These are phyloP conservation scores for Aptenodytes forsteri DNA, from an alignment of 2,113 vertebrate genomes.

Conservation along the genomic window DNA sequence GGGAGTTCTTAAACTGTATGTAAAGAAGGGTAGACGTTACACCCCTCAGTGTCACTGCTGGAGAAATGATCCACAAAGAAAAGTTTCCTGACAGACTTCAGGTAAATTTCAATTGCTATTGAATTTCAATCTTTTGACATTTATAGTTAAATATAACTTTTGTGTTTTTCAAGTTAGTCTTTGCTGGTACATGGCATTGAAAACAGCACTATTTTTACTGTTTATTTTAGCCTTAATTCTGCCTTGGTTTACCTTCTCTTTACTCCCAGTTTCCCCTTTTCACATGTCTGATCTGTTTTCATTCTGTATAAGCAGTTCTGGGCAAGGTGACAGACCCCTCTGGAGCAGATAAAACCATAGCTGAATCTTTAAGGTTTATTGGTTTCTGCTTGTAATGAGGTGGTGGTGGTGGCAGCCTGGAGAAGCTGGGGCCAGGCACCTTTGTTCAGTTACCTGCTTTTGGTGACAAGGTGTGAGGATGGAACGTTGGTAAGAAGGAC, in stretches of 20 bases:
- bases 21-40: not conserved
- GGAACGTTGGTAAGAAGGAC: not conserved
- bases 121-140: not conserved
- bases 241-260: not conserved
- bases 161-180: not conserved
- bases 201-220: not conserved
- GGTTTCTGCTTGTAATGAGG: not conserved
- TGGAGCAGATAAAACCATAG: not conserved
- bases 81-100: not conserved
- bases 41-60: not conserved
- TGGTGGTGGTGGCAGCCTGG: not conserved
- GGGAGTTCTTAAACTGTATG: accelerated
- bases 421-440: not conserved
- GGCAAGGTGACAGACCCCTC: not conserved
- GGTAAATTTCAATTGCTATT: not conserved
- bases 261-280: not conserved
- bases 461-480: not conserved
- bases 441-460: not conserved
- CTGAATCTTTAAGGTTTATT: not conserved
- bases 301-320: not conserved
- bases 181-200: not conserved
- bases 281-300: not conserved
- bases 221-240: not conserved
- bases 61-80: not conserved
- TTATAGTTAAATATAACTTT: not conserved